Evolutionary conservation across 92 coral and sea anemone genomes (phyloP), one percentile per base, ranked within the genome.

Genomic region (Epizoanthus fatuus): DNA sequence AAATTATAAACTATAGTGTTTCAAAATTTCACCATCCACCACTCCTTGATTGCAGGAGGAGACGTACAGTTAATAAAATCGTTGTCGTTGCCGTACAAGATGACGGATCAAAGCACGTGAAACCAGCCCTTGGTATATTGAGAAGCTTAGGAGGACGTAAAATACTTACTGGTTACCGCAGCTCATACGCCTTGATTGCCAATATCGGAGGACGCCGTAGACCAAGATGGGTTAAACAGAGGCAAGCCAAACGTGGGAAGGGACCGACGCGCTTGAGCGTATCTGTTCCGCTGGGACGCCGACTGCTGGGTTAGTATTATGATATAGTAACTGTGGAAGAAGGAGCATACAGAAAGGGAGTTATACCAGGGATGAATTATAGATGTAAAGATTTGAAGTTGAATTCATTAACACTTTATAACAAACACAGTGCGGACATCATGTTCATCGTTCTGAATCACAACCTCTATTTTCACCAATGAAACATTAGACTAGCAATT

Each of bases 61-160:
- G 55, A n/a, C 82, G 82, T 54, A 40, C 15, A 59, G 42, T 42
- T 22, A 60, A 38, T 37, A 77, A 77, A 44, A 4, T 60, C 19
- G 82, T 77, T 56, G 8, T 77, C 22, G 32, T 77, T 62, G 82
- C 57, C 7, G 82, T 77, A 3, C 82, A 77, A 77, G 82, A 44
- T 40, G 57, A 77, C 47, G 82, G 82, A 1, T 74, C 79, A 52
- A 77, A 77, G 22, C 42, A 62, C 38, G 29, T 62, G 5, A 60
- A 42, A 19, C 20, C 82, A 16, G 82, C 82, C 4, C 13, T 60
- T n/a, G 39, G 82, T 9, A 69, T 19, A 59, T 22, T 77, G 16
- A 77, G 42, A n/a, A 12, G 15, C 13, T 77, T 77, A 40, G 82
- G 82, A 40, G 82, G 32, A 39, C 68, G 70, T 13, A 77, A 77